These are phyloP conservation scores for Plebejus argus DNA, from an alignment of 2,888 invertebrate genomes.

Conservation along the genomic window DNA sequence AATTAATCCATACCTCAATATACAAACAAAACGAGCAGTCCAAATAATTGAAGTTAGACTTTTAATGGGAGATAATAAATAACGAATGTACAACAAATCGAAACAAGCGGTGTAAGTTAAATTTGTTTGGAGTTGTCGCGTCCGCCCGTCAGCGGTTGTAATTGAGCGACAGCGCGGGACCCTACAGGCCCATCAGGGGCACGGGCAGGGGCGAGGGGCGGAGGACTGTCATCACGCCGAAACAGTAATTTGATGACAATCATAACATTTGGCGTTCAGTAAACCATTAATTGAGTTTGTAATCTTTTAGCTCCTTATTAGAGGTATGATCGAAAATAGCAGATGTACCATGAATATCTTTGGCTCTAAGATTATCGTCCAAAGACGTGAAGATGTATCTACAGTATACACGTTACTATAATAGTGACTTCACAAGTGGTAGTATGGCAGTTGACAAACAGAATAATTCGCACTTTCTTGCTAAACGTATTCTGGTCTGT, in stretches of 20 bases:
- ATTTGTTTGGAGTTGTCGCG: constrained; percentile 13
- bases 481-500: too few species aligned
- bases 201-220: neutral
- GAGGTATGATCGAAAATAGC: too few species aligned
- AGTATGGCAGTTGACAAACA: too few species aligned
- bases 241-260: neutral
- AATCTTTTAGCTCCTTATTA: neutral
- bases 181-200: neutral
- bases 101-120: constrained; percentile 4
- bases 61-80: neutral
- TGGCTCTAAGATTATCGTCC: too few species aligned
- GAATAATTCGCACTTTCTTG: too few species aligned
- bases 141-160: neutral
- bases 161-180: neutral
- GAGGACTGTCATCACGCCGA: neutral
- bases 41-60: neutral
- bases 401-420: too few species aligned
- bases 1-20: neutral
- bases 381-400: too few species aligned
- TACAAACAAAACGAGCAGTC: neutral
- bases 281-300: neutral
- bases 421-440: too few species aligned
- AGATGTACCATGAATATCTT: too few species aligned
- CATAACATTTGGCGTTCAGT: neutral
- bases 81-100: neutral